Base-by-base conservation (phyloP, 2,113 vertebrate species). In the Amblyornis subalaris region DNA sequence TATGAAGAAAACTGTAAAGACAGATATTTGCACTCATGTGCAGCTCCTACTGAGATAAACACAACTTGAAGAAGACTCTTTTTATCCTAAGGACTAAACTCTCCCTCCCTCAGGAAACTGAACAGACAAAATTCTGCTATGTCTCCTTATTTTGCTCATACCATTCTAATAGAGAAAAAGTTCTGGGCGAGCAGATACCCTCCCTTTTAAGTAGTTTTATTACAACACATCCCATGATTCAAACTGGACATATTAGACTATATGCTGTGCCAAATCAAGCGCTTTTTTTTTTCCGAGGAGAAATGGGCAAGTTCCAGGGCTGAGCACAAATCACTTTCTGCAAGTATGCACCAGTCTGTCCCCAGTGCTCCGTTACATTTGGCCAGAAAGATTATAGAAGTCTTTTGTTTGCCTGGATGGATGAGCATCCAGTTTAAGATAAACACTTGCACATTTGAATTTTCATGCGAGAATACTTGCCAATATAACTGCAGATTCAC, bases 1-100 rank as follows among this genome's bases (percentile, higher is more conserved):
- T 78, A 4, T 36, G 66, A 89, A 82, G 29, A 88, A 85, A 85
- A 60, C 18, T 28, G 23, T 33, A 64, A 57, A 89, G 65, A 73
- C 31, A 80, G 25, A 91, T 29, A 66, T 40, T 80, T 60, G 61
- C n/a, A 85, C n/a, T 62, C n/a, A 12, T 1, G 1, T 60, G 57
- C 70, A 81, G 57, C 42, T 85, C 61, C n/a, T 38, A 44, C 44
- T 62, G 67, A 95, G 95, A 96, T 73, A 94, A 95, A 80, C 36
- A 85, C 7, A 3, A 87, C 48, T 66, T 58, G 44, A 86, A 69
- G 67, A 55, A 84, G 20, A 57, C 58, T 84, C 36, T 23, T 84
- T 95, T 73, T 55, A 51, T 58, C 23, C 54, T 14, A 40, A 31
- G 36, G 53, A 31, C 23, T 76, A 53, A 74, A 40, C 11, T 45